phyloP scores from a whole-genome alignment of 2,113 vertebrate genomes.

The Corydoras maculifer region DNA sequence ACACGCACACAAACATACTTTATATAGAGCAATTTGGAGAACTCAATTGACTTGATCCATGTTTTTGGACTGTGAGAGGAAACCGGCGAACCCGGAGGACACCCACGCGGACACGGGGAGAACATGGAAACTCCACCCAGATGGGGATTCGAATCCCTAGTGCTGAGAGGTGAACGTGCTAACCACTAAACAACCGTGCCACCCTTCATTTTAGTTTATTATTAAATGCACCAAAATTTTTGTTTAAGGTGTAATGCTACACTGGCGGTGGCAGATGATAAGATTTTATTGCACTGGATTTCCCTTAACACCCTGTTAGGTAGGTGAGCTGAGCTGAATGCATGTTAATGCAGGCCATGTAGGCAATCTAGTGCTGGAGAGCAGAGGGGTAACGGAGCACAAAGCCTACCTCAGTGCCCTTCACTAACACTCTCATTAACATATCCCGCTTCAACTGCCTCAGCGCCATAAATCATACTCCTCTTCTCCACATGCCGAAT shows the following conservation, averaged over 20 bases:
- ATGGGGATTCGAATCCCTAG: too few relatives aligned
- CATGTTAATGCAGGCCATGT: constrained; percentile 27
- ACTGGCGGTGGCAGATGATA: constrained; percentile 8
- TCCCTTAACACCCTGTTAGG: constrained; percentile 1
- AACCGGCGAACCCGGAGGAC: too few relatives aligned
- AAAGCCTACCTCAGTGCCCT: constrained; percentile 39
- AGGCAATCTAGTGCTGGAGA: constrained; percentile 15
- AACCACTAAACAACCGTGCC: too few relatives aligned
- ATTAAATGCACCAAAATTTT: neutral
- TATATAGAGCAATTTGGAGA: too few relatives aligned
- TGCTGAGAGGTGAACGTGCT: too few relatives aligned
- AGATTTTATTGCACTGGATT: constrained; percentile 17
- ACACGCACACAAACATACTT: too few relatives aligned
- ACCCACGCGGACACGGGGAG: too few relatives aligned
- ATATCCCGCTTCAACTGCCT: constrained; percentile 34
- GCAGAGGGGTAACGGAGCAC: constrained; percentile 20
- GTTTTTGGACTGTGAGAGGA: too few relatives aligned
- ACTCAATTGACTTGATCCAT: too few relatives aligned
- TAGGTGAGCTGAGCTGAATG: constrained; percentile 9
- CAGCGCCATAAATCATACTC: constrained; percentile 43
- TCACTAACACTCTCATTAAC: constrained; percentile 39
- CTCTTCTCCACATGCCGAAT: constrained; percentile 35
- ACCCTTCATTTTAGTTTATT: too few relatives aligned
- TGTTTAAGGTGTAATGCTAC: neutral
- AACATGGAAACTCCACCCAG: too few relatives aligned